Percentiles rank a stretch among this genome's conserved stretches.
Conservation (phyloP, 1,140 invertebrate genomes). For the Polyergus mexicanus region DNA sequence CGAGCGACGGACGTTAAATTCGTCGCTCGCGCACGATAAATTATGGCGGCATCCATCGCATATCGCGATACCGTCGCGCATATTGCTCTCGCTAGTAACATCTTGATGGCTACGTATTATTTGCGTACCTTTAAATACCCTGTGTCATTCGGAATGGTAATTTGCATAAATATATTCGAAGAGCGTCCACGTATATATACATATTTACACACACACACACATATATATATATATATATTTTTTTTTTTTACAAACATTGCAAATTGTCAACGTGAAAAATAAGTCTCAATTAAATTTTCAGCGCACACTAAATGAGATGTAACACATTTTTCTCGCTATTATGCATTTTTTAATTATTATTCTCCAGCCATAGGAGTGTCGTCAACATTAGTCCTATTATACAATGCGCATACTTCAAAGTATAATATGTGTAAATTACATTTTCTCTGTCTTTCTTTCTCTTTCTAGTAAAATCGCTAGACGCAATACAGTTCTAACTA, state of each 20-base stretch:
- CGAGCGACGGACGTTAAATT: constrained; percentile 23
- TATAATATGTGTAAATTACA: neutral
- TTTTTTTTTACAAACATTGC: neutral
- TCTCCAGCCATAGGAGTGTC: too few relatives aligned
- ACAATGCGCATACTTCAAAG: neutral
- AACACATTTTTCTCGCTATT: neutral
- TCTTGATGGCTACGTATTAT: constrained; percentile 9
- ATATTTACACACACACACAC: too few relatives aligned
- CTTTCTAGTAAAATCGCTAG: neutral
- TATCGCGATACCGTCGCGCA: neutral
- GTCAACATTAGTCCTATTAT: too few relatives aligned
- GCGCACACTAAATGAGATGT: neutral
- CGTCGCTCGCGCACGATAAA: neutral
- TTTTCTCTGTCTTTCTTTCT: too few relatives aligned
- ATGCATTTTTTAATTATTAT: neutral
- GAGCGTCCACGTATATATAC: neutral
- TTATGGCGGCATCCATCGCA: neutral
- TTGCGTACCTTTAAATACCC: constrained; percentile 24
- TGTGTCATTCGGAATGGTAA: neutral
- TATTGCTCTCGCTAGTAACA: neutral
- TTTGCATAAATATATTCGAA: constrained; percentile 30
- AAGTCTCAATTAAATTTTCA: constrained; percentile 27
- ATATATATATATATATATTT: too few relatives aligned
- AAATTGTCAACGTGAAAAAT: neutral
- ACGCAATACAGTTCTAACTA: neutral